Evolutionary conservation across 2,888 invertebrate species (phyloP).

Genomic region (Acleris literana): DNA sequence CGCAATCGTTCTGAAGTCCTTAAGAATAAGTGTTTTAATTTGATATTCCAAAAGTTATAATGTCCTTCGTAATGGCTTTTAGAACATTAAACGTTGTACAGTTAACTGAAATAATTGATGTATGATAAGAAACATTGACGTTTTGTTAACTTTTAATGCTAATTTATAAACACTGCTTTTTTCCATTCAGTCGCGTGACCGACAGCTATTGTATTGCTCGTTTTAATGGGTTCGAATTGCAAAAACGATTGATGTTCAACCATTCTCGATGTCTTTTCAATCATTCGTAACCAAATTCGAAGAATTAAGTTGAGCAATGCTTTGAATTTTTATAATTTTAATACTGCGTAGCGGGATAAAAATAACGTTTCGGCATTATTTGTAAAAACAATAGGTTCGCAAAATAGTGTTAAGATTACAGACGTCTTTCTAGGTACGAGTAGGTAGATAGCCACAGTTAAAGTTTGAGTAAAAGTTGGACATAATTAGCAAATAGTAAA

Average conservation of each 20-base stretch:
- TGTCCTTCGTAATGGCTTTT: background rate
- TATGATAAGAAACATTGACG: no score
- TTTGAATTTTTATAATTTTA: background rate
- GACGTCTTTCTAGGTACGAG: no score
- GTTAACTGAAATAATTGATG: no score
- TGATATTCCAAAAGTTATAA: background rate
- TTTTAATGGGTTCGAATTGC: slow-evolving; percentile 61
- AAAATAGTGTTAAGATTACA: no score
- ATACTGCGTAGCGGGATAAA: no score
- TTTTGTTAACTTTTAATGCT: no score
- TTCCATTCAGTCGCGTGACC: slow-evolving; percentile 57
- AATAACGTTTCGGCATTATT: no score
- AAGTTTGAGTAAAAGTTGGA: no score
- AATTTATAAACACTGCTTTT: background rate
- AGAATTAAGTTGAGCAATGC: slow-evolving; percentile 12
- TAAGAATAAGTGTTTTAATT: slow-evolving; percentile 4
- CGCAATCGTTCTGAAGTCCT: background rate
- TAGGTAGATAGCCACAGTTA: no score
- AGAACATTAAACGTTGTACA: no score
- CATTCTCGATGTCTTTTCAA: slow-evolving; percentile 16
- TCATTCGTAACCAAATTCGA: slow-evolving; percentile 17
- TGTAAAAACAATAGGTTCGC: no score
- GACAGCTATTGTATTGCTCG: slow-evolving; percentile 47
- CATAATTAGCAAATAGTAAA: no score
- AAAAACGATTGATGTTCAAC: slow-evolving; percentile 44